A percentile compares a stretch with the other conserved stretches of the same genome.
Conservation (phyloP, 2,113 vertebrate species). For the Rhombomys opimus region DNA sequence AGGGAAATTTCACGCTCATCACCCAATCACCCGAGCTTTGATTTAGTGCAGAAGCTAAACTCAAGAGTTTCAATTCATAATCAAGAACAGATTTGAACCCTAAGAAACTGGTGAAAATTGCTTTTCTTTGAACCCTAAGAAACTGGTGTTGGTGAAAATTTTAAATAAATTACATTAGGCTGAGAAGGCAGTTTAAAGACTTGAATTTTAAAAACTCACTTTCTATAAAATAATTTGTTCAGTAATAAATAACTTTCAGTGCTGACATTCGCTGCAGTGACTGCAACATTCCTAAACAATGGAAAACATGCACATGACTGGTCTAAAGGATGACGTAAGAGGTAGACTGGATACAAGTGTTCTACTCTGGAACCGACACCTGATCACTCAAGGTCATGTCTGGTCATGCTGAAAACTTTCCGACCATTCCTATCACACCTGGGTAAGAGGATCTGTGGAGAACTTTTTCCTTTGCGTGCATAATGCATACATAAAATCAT, state of each 20-base stretch:
- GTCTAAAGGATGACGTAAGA: neutral
- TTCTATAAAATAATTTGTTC: neutral
- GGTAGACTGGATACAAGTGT: neutral
- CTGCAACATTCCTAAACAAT: neutral
- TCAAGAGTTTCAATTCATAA: neutral
- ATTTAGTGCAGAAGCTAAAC: neutral
- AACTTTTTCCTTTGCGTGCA: neutral
- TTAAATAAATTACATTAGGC: neutral
- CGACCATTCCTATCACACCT: neutral
- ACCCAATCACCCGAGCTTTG: neutral
- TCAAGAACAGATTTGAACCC: neutral
- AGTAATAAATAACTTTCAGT: neutral
- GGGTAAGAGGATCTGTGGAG: neutral
- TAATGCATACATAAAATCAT: neutral
- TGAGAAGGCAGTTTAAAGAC: neutral
- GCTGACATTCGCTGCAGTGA: neutral
- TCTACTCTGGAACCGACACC: neutral
- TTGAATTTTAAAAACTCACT: neutral
- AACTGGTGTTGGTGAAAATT: neutral
- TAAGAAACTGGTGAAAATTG: too few species aligned
- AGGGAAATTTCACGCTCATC: neutral
- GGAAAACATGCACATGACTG: neutral
- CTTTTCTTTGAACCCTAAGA: neutral
- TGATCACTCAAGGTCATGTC: neutral
- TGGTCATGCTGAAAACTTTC: neutral